Evolutionary conservation across 2,113 vertebrate species (phyloP), one percentile per base, ranked within the genome.

Genomic region (Caranx ignobilis): DNA sequence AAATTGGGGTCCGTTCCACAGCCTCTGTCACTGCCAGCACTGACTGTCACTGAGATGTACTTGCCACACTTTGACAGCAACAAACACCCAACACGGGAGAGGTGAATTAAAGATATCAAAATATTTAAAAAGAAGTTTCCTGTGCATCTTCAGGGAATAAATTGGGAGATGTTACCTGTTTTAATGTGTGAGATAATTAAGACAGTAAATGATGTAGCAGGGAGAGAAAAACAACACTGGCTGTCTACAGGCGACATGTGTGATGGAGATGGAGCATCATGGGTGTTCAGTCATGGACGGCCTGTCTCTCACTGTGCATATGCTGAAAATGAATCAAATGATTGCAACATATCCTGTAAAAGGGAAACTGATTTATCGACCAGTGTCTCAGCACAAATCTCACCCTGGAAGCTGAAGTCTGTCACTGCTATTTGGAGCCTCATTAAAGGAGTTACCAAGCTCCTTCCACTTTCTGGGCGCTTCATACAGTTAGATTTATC

Each of bases 31-130:
- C 26, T 31, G 47, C n/a, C 39, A 26, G 4, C 8, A 63, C 10
- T 60, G 37, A 81, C 26, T 34, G 52, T 76, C 41, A 85, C 31
- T 6, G 56, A 75, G 61, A 67, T 62, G 56, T 11, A 69, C 21
- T 18, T 12, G 50, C 26, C 26, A 74, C 35, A 52, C 45, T 39
- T 21, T 56, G 57, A 72, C 61, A 65, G 68, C 57, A 64, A 47
- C 71, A 69, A 76, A 67, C 82, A 61, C 48, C 62, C 65, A 74
- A 48, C 61, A 59, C 55, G 54, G 66, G 50, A 79, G 67, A 79
- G 32, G 55, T 57, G 18, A 56, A 73, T 75, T 87, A 71, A 74
- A 78, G 26, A 26, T 26, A 78, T 54, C 70, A 10, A 80, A 26
- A 26, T 26, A 26, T 26, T 26, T 26, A 1, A 26, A 26, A 26